Conservation (phyloP, 2,797 vertebrate genomes). For the Meda fulgida region DNA sequence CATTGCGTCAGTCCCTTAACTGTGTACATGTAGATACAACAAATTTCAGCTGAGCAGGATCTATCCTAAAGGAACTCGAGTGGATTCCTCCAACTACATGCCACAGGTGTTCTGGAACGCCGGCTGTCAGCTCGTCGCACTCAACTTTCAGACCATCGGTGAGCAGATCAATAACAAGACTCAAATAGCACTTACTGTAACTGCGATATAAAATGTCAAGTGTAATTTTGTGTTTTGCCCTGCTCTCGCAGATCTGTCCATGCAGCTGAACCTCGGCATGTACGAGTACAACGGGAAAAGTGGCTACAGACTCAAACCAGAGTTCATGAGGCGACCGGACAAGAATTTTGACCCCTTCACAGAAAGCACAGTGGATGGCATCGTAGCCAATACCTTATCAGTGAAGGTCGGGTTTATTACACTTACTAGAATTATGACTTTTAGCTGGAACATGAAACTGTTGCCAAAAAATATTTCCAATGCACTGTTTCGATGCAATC, state of each 20-base stretch:
- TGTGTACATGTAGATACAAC: slow-evolving; percentile 81
- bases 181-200: background rate
- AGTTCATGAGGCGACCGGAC: slow-evolving; percentile 90
- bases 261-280: slow-evolving; percentile 91
- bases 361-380: slow-evolving; percentile 88
- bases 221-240: no score
- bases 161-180: slow-evolving; percentile 49
- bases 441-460: background rate
- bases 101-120: slow-evolving; percentile 92
- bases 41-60: slow-evolving; percentile 90
- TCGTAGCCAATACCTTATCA: slow-evolving; percentile 80
- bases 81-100: slow-evolving; percentile 92
- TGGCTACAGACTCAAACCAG: slow-evolving; percentile 88
- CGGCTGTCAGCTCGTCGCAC: slow-evolving; percentile 88
- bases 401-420: slow-evolving; percentile 54
- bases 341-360: slow-evolving; percentile 90
- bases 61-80: slow-evolving; percentile 89
- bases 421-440: background rate
- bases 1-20: slow-evolving; percentile 73
- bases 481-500: background rate
- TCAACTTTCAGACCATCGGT: slow-evolving; percentile 93
- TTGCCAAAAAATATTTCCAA: no score
- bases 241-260: slow-evolving; percentile 81
- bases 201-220: background rate
- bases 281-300: slow-evolving; percentile 90